phyloP scores from a whole-genome alignment of 2,888 invertebrate species.

The Ormia ochracea region DNA sequence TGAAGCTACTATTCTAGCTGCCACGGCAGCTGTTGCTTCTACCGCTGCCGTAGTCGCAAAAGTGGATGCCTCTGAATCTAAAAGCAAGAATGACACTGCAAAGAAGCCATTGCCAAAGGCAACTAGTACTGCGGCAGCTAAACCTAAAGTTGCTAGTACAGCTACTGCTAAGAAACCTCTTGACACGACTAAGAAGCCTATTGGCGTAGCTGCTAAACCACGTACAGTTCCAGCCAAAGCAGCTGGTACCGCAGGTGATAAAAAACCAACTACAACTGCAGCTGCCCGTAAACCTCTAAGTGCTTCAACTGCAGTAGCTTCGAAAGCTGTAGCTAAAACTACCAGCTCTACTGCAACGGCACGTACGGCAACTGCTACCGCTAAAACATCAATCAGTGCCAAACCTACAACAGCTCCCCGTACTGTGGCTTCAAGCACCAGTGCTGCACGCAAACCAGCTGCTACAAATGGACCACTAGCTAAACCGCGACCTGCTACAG shows the following conservation, averaged over 20 bases:
- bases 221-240: slow-evolving; percentile 64
- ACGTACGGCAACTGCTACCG: slow-evolving; percentile 64
- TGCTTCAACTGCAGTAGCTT: slow-evolving; percentile 55
- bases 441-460: slow-evolving; percentile 63
- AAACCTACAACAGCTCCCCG: slow-evolving; percentile 60
- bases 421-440: slow-evolving; percentile 40
- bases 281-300: slow-evolving; percentile 60
- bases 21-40: slow-evolving; percentile 32
- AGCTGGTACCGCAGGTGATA: slow-evolving; percentile 22
- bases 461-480: slow-evolving; percentile 58
- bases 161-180: slow-evolving; percentile 24
- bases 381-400: slow-evolving; percentile 58
- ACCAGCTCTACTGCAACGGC: slow-evolving; percentile 55
- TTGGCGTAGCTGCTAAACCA: slow-evolving; percentile 47
- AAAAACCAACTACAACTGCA: slow-evolving; percentile 42
- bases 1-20: slow-evolving; percentile 47
- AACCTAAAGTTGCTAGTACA: slow-evolving; percentile 46
- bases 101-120: slow-evolving; percentile 52
- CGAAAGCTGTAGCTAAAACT: slow-evolving; percentile 60
- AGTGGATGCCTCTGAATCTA: slow-evolving; percentile 14
- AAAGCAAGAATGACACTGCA: slow-evolving; percentile 16
- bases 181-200: slow-evolving; percentile 28
- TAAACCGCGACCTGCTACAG: slow-evolving; percentile 65
- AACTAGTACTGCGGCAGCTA: slow-evolving; percentile 37
- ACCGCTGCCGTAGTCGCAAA: slow-evolving; percentile 14